Evolutionary conservation across 2,113 vertebrate genomes (phyloP).

Genomic region (Motacilla tschutschensis): DNA sequence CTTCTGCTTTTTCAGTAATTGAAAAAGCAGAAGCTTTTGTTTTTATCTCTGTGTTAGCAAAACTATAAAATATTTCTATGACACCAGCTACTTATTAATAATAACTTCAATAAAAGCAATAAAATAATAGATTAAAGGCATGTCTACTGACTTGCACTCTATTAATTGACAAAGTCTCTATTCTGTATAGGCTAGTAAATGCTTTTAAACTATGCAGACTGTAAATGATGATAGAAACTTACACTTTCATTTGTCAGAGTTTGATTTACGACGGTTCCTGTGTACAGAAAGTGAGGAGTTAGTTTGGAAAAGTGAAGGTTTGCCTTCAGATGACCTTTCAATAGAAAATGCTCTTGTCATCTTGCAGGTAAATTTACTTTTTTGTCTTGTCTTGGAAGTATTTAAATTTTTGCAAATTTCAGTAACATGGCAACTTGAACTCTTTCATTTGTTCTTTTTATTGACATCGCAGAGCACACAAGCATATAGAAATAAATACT

Average conservation of each 20-base stretch:
- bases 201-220: background rate
- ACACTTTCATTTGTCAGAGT: conserved; percentile 74
- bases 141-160: background rate
- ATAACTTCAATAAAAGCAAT: background rate
- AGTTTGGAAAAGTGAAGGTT: conserved; percentile 96
- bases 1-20: background rate
- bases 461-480: background rate
- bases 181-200: background rate
- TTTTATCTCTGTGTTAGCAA: background rate
- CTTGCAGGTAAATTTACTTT: conserved; percentile 82
- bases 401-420: background rate
- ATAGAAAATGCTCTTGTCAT: conserved; percentile 97
- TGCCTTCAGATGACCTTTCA: conserved; percentile 95
- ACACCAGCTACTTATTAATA: background rate
- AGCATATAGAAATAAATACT: background rate
- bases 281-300: conserved; percentile 95
- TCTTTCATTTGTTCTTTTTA: background rate
- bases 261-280: conserved; percentile 89
- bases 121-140: background rate
- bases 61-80: background rate
- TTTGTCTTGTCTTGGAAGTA: background rate
- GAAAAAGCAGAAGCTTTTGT: background rate
- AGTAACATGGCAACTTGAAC: background rate
- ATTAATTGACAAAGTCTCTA: background rate
- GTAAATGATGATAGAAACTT: background rate